A percentile compares a stretch with the other conserved stretches of the same genome.
These are phyloP conservation scores for Zoroaster sp. DNA, from an alignment of 53 echinoderm and acorn worm genomes.

Conservation along the genomic window DNA sequence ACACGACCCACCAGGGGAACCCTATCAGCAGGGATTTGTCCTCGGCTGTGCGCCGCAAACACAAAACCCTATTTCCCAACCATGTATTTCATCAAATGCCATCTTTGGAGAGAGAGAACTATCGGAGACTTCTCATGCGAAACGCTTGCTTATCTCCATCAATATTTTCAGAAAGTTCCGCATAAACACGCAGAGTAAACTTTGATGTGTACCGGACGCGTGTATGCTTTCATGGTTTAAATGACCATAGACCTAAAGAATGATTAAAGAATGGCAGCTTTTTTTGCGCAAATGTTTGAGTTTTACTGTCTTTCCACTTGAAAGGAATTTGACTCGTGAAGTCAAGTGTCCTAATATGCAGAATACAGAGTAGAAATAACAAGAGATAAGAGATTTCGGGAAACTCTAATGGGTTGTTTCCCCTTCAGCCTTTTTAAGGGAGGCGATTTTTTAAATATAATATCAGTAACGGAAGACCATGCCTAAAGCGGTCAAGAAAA, in stretches of 20 bases:
- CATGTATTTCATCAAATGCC: too few species aligned
- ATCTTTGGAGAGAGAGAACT: background rate
- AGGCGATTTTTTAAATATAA: too few species aligned
- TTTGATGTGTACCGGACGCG: conserved; percentile 36
- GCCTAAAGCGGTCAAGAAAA: too few species aligned
- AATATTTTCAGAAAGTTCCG: conserved; percentile 52
- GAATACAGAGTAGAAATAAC: conserved; percentile 40
- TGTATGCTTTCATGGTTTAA: conserved; percentile 12
- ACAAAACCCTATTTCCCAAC: background rate
- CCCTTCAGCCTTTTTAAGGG: background rate
- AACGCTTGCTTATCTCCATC: conserved; percentile 22
- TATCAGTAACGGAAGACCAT: too few species aligned
- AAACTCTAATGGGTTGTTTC: conserved; percentile 18
- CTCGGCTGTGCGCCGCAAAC: background rate
- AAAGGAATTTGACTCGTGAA: conserved; percentile 47
- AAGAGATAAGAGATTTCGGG: conserved; percentile 4
- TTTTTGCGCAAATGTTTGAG: conserved; percentile 34
- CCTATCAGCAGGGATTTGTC: background rate
- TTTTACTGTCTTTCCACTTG: conserved; percentile 42
- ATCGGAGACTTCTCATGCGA: background rate
- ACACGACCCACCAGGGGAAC: conserved; percentile 6
- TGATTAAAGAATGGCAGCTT: background rate
- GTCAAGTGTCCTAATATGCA: conserved; percentile 27
- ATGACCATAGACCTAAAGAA: background rate
- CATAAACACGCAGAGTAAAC: conserved; percentile 44